Evolutionary conservation across 2,888 invertebrate species (phyloP), one percentile per base, ranked within the genome.

Genomic region (Catocala nupta): DNA sequence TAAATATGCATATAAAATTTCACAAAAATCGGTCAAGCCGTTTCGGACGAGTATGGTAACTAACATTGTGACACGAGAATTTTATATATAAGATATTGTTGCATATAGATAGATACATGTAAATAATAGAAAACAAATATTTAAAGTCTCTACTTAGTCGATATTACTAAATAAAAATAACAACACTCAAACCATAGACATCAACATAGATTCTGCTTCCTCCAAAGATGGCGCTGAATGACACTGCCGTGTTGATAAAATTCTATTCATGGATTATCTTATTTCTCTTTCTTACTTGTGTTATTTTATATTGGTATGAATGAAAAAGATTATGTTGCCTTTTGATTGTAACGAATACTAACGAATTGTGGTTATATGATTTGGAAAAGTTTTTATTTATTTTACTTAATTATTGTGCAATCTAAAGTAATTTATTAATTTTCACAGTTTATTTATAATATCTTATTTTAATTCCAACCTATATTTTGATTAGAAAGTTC

Each of bases 271-370:
- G 80, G 83, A 82, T 73, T 63, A 64, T 80, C 10, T 65, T 81
- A 63, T 78, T 25, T 89, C 90, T 90, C 89, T 81, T 80, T 93
- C 79, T 68, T 34, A 55, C 84, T 13, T 53, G 5, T 0, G 1
- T 0, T 2, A 36, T 68, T 68, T 55, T 7, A 0, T 1, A 2
- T 50, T n/a, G n/a, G 72, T 39, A 25, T 64, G 81, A 84, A 63
- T 80, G 85, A 83, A 82, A 89, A 5, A 77, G 74, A 59, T 47
- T 54, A 85, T 73, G 70, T 78, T 78, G 80, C 73, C 82, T 83
- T 93, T 94, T 92, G 90, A 92, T 87, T 92, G 83, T 93, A 94
- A 94, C 94, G 93, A 89, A 89, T 89, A 89, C 79, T 93, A 93
- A 93, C 94, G 93, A 90, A 90, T 89, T 87, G 92, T 91, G 91